A percentile compares a stretch with the other conserved stretches of the same genome.
Conservation (phyloP, 2,888 invertebrate genomes). For the Gerris lacustris region DNA sequence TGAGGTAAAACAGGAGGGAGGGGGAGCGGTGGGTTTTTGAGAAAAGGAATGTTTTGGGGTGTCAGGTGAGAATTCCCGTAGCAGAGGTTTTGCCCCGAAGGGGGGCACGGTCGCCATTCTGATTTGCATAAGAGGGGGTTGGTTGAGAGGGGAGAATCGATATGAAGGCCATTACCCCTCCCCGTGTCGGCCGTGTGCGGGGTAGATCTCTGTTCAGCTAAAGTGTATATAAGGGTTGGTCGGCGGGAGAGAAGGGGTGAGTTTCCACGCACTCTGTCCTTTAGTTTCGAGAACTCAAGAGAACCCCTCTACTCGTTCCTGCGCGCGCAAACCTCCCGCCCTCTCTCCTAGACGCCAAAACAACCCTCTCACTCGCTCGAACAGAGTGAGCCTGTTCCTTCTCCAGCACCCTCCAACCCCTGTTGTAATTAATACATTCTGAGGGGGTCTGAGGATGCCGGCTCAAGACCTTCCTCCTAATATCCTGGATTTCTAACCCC, state of each 20-base stretch:
- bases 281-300: background rate
- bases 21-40: background rate
- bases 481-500: background rate
- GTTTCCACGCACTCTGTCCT: background rate
- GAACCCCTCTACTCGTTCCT: background rate
- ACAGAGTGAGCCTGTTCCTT: background rate
- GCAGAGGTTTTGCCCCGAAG: constrained; percentile 10
- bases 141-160: constrained; percentile 16
- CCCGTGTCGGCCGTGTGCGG: background rate
- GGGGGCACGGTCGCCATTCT: constrained; percentile 17
- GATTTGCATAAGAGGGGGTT: constrained; percentile 17
- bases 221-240: constrained; percentile 5
- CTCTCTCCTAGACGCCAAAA: background rate
- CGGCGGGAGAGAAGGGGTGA: background rate
- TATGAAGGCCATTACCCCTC: constrained; percentile 18
- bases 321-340: background rate
- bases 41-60: constrained; percentile 3
- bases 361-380: background rate
- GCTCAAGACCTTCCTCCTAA: constrained; percentile 1
- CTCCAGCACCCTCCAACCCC: background rate
- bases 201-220: constrained; percentile 3
- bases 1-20: background rate
- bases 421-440: constrained; percentile 14
- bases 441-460: constrained; percentile 6
- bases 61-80: constrained; percentile 9